These are phyloP conservation scores for Poeciliopsis prolifica DNA, from an alignment of 2,113 vertebrate species.

Conservation along the genomic window DNA sequence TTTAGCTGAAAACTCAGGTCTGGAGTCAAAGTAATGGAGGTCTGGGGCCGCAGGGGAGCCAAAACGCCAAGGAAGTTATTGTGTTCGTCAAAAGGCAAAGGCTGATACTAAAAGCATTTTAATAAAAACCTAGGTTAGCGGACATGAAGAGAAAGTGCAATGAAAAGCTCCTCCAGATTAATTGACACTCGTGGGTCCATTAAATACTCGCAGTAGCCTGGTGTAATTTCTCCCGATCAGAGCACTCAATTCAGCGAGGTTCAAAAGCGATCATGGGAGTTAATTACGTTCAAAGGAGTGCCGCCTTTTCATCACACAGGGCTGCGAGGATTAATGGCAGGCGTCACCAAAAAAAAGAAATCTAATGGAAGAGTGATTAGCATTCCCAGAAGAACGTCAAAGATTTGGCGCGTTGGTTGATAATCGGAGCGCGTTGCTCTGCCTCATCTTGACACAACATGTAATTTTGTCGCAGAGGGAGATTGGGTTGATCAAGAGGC, in stretches of 20 bases:
- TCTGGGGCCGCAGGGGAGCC: conserved; percentile 24
- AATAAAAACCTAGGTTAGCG: conserved; percentile 58
- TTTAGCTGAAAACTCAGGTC: conserved; percentile 10
- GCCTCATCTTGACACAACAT: conserved; percentile 62
- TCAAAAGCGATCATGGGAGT: conserved; percentile 70
- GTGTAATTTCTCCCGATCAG: conserved; percentile 64
- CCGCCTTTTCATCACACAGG: conserved; percentile 54
- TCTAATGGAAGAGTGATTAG: conserved; percentile 70
- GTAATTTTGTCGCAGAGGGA: conserved; percentile 56
- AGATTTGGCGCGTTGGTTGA: conserved; percentile 57
- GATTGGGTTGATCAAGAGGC: conserved; percentile 42
- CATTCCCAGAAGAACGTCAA: conserved; percentile 60
- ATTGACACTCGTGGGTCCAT: conserved; percentile 72
- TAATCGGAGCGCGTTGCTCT: conserved; percentile 54
- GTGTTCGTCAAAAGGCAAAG: conserved; percentile 36
- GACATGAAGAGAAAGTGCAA: conserved; percentile 64
- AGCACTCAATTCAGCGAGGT: conserved; percentile 57
- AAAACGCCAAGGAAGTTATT: conserved; percentile 37
- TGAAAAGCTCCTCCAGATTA: conserved; percentile 69
- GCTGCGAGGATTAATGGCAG: conserved; percentile 72
- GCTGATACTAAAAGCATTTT: conserved; percentile 54
- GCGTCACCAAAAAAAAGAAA: conserved; percentile 59
- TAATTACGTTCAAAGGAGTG: conserved; percentile 73
- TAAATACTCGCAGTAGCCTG: conserved; percentile 60
- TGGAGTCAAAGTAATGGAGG: conserved; percentile 26